These are phyloP conservation scores for Leptopilina drosophilae DNA, from an alignment of 2,888 invertebrate genomes.

Conservation along the genomic window DNA sequence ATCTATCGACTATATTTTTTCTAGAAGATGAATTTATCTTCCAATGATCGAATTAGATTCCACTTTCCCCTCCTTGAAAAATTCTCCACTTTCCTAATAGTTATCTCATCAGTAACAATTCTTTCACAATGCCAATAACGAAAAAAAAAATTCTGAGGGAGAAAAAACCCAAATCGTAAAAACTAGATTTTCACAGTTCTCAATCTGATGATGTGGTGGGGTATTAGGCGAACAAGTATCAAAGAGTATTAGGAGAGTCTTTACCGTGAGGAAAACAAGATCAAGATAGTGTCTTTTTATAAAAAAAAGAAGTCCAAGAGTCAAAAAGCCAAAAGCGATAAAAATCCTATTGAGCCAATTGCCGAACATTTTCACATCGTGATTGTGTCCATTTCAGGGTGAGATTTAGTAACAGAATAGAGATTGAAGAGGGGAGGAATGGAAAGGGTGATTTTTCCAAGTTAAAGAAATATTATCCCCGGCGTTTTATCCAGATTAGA, in stretches of 20 bases:
- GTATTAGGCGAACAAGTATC: neutral
- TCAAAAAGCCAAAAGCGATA: slow-evolving; percentile 55
- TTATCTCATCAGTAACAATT: slow-evolving; percentile 18
- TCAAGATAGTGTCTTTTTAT: neutral
- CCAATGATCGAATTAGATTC: too few relatives aligned
- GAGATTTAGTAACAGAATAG: slow-evolving; percentile 45
- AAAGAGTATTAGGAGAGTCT: neutral
- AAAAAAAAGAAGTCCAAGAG: slow-evolving; percentile 17
- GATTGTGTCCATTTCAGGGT: slow-evolving; percentile 19
- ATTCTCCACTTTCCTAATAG: neutral
- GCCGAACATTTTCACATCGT: slow-evolving; percentile 57
- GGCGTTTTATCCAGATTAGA: slow-evolving; percentile 55
- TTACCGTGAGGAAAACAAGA: neutral
- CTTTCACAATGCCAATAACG: neutral
- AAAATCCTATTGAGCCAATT: slow-evolving; percentile 56
- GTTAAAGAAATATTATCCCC: slow-evolving; percentile 47
- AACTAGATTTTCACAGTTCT: slow-evolving; percentile 12
- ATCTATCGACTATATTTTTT: too few relatives aligned
- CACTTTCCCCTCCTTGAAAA: too few relatives aligned
- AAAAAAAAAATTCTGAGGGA: too few relatives aligned
- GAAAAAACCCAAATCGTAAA: slow-evolving; percentile 11
- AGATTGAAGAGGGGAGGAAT: slow-evolving; percentile 31
- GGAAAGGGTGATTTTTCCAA: slow-evolving; percentile 59
- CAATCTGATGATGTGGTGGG: neutral
- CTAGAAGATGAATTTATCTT: too few relatives aligned